These are phyloP conservation scores for Tetropium fuscum DNA, from an alignment of 2,888 invertebrate genomes.

Conservation along the genomic window DNA sequence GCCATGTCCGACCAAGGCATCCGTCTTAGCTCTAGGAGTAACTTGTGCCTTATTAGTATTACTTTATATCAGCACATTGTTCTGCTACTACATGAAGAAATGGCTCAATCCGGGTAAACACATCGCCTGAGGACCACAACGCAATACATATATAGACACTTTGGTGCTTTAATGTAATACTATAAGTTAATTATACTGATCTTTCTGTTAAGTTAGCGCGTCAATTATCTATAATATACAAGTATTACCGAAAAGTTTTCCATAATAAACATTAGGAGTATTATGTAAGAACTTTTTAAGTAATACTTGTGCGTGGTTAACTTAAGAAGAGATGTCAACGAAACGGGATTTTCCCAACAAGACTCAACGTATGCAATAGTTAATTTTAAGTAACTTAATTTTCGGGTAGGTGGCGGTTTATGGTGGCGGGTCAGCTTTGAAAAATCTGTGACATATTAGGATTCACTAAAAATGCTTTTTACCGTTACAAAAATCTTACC, in stretches of 20 bases:
- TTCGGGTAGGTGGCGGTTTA: slow-evolving; percentile 60
- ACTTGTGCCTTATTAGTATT: slow-evolving; percentile 91
- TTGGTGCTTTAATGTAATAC: slow-evolving; percentile 42
- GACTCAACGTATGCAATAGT: slow-evolving; percentile 42
- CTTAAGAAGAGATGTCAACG: slow-evolving; percentile 21
- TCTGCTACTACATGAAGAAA: slow-evolving; percentile 94
- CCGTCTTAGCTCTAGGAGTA: slow-evolving; percentile 90
- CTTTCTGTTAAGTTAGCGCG: slow-evolving; percentile 54
- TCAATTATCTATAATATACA: slow-evolving; percentile 19
- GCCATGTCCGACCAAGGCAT: slow-evolving; percentile 92
- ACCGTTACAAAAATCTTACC: slow-evolving; percentile 51
- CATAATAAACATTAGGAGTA: background rate
- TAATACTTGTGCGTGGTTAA: slow-evolving; percentile 5
- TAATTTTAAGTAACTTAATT: slow-evolving; percentile 48
- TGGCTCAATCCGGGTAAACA: slow-evolving; percentile 89
- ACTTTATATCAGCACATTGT: slow-evolving; percentile 90
- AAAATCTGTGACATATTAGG: slow-evolving; percentile 37
- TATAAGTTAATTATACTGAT: slow-evolving; percentile 37
- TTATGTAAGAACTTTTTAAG: background rate
- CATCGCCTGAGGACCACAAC: slow-evolving; percentile 70
- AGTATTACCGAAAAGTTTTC: slow-evolving; percentile 23
- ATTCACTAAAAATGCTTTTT: slow-evolving; percentile 43
- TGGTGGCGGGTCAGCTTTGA: slow-evolving; percentile 56
- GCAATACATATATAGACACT: slow-evolving; percentile 36
- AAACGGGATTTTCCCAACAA: slow-evolving; percentile 40